Evolutionary conservation across 1,140 invertebrate species (phyloP), one percentile per base, ranked within the genome.

Genomic region (Macrobrachium nipponense): DNA sequence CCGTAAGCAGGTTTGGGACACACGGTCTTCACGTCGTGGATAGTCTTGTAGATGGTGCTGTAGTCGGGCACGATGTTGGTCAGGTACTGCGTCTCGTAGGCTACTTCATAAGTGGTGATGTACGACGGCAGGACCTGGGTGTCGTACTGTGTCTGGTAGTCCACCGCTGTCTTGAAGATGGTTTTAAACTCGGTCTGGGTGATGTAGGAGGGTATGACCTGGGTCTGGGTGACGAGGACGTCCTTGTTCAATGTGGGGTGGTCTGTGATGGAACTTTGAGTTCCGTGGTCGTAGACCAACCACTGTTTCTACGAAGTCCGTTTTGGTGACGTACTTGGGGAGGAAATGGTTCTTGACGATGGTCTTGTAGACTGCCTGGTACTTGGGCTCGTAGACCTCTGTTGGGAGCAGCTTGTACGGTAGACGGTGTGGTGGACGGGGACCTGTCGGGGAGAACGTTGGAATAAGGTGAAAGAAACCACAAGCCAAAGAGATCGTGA

Each of bases 391-490:
- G 23, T 27, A 43, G 20, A 70, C 68, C 4, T 23, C 36, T 14
- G 68, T 70, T 11, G 68, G 68, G 23, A 70, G 10, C 0, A 70
- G 20, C 23, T 70, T 14, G 68, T 70, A 6, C 36, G 23, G 68
- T n/a, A 70, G 17, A 70, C 68, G 68, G 68, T 70, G 68, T 70
- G 68, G 23, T 70, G 23, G 17, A 70, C 68, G 17, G 68, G 68
- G 68, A 70, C n/a, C 68, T 70, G 23, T 15, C 12, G 68, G 20
- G 23, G 11, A 5, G 23, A 43, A 10, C 7, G 18, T 0, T 10
- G 20, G 8, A 51, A 36, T 36, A 4, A 36, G 27, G 4, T 36
- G 27, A 36, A 36, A 36, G 27, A 36, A 36, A 4, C 27, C 27
- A 36, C 27, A 4, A 36, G 27, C 27, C 4, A 4, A 36, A 36